Percentiles rank a stretch among this genome's conserved stretches.
phyloP scores from a whole-genome alignment of 2,888 invertebrate genomes.

The Disparrhopalites patrizii region DNA sequence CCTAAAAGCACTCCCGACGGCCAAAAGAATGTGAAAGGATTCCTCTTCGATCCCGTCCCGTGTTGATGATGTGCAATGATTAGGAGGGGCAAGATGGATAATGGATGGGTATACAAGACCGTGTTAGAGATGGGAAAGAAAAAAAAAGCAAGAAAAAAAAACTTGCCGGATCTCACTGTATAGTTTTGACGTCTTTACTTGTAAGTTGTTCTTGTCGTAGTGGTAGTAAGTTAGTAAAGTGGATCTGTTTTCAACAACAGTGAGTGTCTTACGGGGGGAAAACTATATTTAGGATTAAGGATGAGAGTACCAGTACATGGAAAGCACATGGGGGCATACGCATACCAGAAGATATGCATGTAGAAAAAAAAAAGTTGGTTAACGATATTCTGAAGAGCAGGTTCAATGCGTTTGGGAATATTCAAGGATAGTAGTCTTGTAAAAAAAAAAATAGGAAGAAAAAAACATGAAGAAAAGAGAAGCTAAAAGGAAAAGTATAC shows the following conservation, averaged over 20 bases:
- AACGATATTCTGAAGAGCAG: not conserved
- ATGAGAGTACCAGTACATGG: too few relatives aligned
- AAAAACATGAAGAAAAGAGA: too few relatives aligned
- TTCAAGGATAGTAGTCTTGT: not conserved
- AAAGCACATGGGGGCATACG: too few relatives aligned
- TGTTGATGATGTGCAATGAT: too few relatives aligned
- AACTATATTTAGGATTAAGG: conserved; percentile 15
- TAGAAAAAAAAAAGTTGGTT: conserved; percentile 10
- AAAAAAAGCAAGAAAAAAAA: not conserved
- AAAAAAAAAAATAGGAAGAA: not conserved
- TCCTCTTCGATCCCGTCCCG: too few relatives aligned
- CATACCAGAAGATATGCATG: too few relatives aligned
- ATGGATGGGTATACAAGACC: not conserved
- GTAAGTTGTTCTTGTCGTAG: conserved; percentile 15
- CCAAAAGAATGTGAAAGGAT: too few relatives aligned
- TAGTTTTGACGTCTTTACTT: conserved; percentile 13
- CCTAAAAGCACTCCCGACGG: too few relatives aligned
- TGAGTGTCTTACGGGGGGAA: not conserved
- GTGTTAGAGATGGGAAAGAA: not conserved
- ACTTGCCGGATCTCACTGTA: not conserved
- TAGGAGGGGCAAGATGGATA: too few relatives aligned
- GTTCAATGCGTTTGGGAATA: not conserved
- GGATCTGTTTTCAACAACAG: conserved; percentile 3
- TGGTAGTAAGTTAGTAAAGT: conserved; percentile 5
- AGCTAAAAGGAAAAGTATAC: not conserved